Percentiles rank a stretch among this genome's conserved stretches.
Conservation (phyloP, 1,140 invertebrate species). For the Bombus waltoni region DNA sequence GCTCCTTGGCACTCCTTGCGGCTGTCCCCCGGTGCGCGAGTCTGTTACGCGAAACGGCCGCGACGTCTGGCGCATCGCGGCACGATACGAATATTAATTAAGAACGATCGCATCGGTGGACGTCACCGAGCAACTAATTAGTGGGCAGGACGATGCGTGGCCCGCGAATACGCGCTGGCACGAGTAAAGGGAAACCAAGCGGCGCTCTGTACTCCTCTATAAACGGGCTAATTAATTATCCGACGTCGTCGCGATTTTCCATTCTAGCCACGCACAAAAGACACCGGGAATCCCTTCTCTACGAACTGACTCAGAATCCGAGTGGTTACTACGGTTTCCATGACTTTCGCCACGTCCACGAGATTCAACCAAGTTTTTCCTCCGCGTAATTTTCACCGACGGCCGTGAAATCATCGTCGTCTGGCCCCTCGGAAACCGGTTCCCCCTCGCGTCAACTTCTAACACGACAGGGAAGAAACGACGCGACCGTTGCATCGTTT, state of each 20-base stretch:
- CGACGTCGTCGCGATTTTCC: conserved; percentile 34
- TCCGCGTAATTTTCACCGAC: conserved; percentile 66
- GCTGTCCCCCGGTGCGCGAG: neutral
- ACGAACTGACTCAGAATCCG: neutral
- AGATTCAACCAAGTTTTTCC: conserved; percentile 59
- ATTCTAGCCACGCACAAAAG: conserved; percentile 8
- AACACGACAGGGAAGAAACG: neutral
- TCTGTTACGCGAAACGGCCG: conserved; percentile 2
- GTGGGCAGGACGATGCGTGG: conserved; percentile 21
- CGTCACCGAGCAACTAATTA: conserved; percentile 49
- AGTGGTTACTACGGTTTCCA: neutral
- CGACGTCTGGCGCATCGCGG: conserved; percentile 25
- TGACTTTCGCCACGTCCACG: conserved; percentile 41
- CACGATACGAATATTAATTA: conserved; percentile 69
- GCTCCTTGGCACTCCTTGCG: conserved; percentile 11
- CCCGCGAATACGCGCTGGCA: neutral
- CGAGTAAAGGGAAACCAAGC: conserved; percentile 21
- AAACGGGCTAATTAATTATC: conserved; percentile 58
- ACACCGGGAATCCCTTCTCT: neutral
- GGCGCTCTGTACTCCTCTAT: conserved; percentile 14
- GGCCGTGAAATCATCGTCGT: conserved; percentile 69
- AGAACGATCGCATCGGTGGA: conserved; percentile 60
- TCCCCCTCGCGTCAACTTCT: conserved; percentile 17
- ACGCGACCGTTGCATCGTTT: neutral
- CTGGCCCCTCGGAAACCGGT: conserved; percentile 58